These are phyloP conservation scores for Masnerella sp. DNA, from an alignment of 2,888 invertebrate species.

Conservation along the genomic window DNA sequence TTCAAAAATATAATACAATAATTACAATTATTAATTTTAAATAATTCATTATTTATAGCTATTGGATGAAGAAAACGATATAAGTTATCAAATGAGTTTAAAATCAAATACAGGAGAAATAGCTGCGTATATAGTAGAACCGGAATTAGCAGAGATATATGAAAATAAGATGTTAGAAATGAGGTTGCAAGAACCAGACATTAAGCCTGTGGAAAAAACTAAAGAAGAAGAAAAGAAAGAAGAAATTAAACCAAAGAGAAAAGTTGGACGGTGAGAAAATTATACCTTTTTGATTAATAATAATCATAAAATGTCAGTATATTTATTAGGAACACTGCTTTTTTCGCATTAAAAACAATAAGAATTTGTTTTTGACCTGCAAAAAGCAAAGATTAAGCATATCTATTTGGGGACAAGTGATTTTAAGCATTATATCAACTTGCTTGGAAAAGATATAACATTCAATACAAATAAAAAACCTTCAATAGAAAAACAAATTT, in stretches of 20 bases:
- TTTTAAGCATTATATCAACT: slow-evolving; percentile 64
- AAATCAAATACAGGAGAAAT: slow-evolving; percentile 74
- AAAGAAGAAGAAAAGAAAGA: slow-evolving; percentile 72
- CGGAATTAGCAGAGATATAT: slow-evolving; percentile 74
- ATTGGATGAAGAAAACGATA: slow-evolving; percentile 65
- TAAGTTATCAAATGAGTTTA: slow-evolving; percentile 73
- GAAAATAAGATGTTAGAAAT: slow-evolving; percentile 74
- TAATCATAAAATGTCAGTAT: background rate
- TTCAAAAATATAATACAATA: background rate
- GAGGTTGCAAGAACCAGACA: slow-evolving; percentile 70
- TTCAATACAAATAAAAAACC: slow-evolving; percentile 57
- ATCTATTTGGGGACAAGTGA: slow-evolving; percentile 69
- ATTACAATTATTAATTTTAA: background rate
- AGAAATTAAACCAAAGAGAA: slow-evolving; percentile 74
- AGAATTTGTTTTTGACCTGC: slow-evolving; percentile 72
- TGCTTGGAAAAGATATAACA: slow-evolving; percentile 72
- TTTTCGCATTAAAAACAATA: slow-evolving; percentile 71
- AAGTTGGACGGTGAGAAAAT: slow-evolving; percentile 72
- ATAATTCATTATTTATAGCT: slow-evolving; percentile 36
- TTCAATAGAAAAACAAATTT: slow-evolving; percentile 30
- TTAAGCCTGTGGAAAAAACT: slow-evolving; percentile 68
- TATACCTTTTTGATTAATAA: background rate
- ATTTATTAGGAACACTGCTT: slow-evolving; percentile 64
- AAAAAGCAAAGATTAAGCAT: slow-evolving; percentile 72
- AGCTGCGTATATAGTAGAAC: slow-evolving; percentile 74